These are phyloP conservation scores for Calidris pygmaea DNA, from an alignment of 2,113 vertebrate genomes.

Conservation along the genomic window DNA sequence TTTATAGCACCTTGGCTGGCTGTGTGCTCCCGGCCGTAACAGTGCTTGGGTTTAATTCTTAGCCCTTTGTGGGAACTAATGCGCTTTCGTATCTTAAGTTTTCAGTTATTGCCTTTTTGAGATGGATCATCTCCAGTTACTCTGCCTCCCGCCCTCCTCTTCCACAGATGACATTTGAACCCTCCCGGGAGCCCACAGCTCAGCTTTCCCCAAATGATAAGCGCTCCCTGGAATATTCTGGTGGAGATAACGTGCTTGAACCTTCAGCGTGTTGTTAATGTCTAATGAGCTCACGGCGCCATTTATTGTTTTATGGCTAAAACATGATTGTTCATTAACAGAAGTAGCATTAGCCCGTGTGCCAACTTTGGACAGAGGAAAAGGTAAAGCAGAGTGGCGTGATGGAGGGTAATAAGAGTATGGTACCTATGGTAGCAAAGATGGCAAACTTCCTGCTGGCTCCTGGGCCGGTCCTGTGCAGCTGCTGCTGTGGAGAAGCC, in stretches of 20 bases:
- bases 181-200: background rate
- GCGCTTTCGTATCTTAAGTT: conserved; percentile 54
- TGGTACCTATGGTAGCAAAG: background rate
- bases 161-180: background rate
- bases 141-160: background rate
- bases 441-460: background rate
- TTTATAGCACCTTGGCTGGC: conserved; percentile 65
- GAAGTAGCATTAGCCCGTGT: background rate
- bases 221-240: background rate
- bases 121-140: conserved; percentile 29
- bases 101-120: conserved; percentile 40
- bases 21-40: conserved; percentile 25
- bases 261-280: conserved; percentile 7
- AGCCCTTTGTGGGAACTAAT: conserved; percentile 68
- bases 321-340: conserved; percentile 53
- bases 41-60: conserved; percentile 51
- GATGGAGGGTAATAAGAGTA: background rate
- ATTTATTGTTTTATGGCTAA: background rate
- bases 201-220: conserved; percentile 11
- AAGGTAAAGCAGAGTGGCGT: background rate
- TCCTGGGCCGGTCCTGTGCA: background rate
- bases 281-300: conserved; percentile 28
- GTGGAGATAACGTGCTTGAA: background rate
- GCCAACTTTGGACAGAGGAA: background rate
- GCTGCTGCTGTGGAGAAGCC: background rate